phyloP scores from a whole-genome alignment of 2,797 vertebrate genomes.

The Muscicapa comitata region DNA sequence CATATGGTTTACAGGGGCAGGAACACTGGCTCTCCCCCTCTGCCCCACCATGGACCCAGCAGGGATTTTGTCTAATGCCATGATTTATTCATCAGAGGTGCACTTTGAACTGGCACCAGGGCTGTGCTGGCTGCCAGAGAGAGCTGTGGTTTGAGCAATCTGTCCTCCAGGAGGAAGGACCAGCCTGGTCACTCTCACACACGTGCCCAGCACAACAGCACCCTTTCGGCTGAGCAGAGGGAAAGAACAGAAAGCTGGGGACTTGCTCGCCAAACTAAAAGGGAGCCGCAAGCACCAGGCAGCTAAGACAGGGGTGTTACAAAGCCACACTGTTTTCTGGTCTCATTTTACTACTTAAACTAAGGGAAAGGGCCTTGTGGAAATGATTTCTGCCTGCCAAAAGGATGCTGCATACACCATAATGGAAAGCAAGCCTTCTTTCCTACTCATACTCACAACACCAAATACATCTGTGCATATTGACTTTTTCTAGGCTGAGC shows the following conservation, averaged over 20 bases:
- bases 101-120: not conserved
- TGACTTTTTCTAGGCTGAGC: not conserved
- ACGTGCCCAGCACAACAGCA: rapidly evolving
- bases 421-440: not conserved
- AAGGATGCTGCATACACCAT: not conserved
- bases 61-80: not conserved
- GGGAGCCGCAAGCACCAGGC: not conserved
- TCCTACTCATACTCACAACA: not conserved
- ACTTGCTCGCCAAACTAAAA: not conserved
- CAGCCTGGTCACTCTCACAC: not conserved
- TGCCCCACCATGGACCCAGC: not conserved
- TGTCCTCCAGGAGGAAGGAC: not conserved
- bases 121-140: not conserved
- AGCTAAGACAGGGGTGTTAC: not conserved
- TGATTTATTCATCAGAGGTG: not conserved
- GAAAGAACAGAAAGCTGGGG: not conserved
- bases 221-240: not conserved
- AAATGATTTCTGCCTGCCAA: not conserved
- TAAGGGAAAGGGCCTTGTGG: not conserved
- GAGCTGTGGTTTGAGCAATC: not conserved
- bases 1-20: no score
- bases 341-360: not conserved
- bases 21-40: no score
- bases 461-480: rapidly evolving
- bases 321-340: not conserved